Evolutionary conservation across 53 echinoderm and acorn worm genomes (phyloP).

Genomic region (Apostichopus leukothele): DNA sequence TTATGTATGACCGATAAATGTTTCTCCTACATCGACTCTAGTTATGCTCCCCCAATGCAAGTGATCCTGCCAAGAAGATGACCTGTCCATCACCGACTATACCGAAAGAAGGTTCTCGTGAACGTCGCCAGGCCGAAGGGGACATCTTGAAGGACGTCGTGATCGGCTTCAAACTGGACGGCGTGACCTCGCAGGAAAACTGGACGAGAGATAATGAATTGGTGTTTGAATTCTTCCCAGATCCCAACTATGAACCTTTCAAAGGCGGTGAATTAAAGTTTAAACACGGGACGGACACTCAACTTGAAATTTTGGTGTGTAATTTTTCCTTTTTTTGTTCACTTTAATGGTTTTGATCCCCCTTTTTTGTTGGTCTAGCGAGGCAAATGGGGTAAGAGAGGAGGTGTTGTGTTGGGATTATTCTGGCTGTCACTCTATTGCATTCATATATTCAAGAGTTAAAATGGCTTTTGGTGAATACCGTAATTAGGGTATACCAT

Average conservation of each 20-base stretch:
- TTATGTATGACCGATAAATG: no score
- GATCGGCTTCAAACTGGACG: conserved; percentile 60
- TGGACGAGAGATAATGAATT: conserved; percentile 11
- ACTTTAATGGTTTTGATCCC: no score
- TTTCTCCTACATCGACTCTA: no score
- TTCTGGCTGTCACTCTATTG: no score
- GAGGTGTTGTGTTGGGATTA: no score
- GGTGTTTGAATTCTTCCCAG: background rate
- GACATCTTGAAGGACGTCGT: background rate
- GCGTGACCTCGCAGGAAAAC: background rate
- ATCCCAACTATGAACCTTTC: conserved; percentile 12
- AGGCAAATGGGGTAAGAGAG: no score
- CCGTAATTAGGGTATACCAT: no score
- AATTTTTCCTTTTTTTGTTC: background rate
- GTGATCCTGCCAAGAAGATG: conserved; percentile 14
- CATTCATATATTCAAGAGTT: no score
- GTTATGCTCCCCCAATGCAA: background rate
- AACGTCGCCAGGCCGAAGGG: conserved; percentile 31
- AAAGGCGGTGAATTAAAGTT: background rate
- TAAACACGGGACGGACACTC: background rate
- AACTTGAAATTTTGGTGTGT: background rate
- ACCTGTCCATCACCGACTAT: conserved; percentile 50
- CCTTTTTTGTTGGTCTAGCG: no score
- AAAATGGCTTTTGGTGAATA: no score
- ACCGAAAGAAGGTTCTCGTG: background rate